A percentile compares a stretch with the other conserved stretches of the same genome.
Conservation (phyloP, 2,888 invertebrate species). For the Anoplius nigerrimus region DNA sequence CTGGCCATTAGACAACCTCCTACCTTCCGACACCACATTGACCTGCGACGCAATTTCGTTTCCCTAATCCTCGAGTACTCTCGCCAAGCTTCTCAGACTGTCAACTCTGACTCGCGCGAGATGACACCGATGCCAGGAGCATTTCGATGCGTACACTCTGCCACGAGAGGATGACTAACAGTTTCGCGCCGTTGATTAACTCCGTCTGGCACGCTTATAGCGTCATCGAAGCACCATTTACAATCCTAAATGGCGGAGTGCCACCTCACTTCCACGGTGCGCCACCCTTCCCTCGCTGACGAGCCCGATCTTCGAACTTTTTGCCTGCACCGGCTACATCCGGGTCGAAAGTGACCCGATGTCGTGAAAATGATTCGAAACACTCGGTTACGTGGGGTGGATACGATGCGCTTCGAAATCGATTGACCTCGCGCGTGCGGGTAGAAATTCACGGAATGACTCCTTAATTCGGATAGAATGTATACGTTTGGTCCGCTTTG, state of each 20-base stretch:
- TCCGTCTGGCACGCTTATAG: slow-evolving; percentile 49
- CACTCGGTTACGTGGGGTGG: slow-evolving; percentile 14
- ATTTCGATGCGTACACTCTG: slow-evolving; percentile 6
- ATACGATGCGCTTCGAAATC: not conserved
- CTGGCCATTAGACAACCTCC: not conserved
- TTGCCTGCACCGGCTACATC: slow-evolving; percentile 12
- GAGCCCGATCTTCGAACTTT: not conserved
- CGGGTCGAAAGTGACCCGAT: slow-evolving; percentile 54
- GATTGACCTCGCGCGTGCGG: not conserved
- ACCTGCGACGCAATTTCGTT: too few relatives aligned
- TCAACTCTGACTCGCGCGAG: too few relatives aligned
- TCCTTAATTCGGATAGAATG: too few relatives aligned
- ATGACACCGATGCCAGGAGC: too few relatives aligned
- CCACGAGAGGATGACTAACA: slow-evolving; percentile 44
- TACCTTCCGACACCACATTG: too few relatives aligned
- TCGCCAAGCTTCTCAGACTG: too few relatives aligned
- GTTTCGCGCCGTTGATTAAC: slow-evolving; percentile 50
- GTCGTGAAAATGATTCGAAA: slow-evolving; percentile 65
- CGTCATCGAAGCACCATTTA: slow-evolving; percentile 63
- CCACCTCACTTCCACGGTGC: slow-evolving; percentile 3
- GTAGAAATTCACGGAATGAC: too few relatives aligned
- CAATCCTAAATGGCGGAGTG: slow-evolving; percentile 44
- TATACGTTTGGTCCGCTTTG: too few relatives aligned
- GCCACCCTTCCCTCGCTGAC: slow-evolving; percentile 20
- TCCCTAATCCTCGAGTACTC: too few relatives aligned